Base-by-base conservation (phyloP, 2,888 invertebrate species). In the Drosophila colorata region DNA sequence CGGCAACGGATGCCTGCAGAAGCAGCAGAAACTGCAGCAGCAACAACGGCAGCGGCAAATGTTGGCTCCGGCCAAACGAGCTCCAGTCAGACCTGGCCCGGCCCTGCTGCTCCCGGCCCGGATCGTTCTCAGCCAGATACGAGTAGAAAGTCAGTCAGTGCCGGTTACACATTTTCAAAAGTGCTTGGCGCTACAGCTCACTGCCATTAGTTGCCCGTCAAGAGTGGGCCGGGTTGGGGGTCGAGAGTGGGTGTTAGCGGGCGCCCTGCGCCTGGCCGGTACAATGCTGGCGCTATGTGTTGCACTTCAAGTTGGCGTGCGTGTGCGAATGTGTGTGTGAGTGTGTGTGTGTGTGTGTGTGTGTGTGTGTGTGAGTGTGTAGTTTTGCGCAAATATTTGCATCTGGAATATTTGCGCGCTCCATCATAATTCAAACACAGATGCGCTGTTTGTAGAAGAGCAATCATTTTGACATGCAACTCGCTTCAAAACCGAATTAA, bases 341-440 rank as follows among this genome's bases (percentile, higher is more conserved):
- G 83, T 87, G 80, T 90, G 88, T 90, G 83, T 87, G 80, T 90
- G 88, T 90, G n/a, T 63, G 56, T 44, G 46, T 43, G 52, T 28
- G 40, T 35, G 60, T 55, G 47, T 20, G 57, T 55, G 78, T 78
- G 81, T 78, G 86, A 88, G 83, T 87, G 80, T 90, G 88, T 90
- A 91, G 91, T 90, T 90, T 88, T 90, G 83, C 78, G 89, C 87
- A 91, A 91, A 91, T 91, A 91, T 91, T 91, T 91, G 88, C 90
- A 80, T 87, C 90, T 90, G 88, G 90, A 91, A 91, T 91, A 91
- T 91, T 91, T 91, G 90, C 91, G 86, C 89, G 87, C 89, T 91
- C 88, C 91, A 91, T 91, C 90, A 91, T 91, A 91, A 91, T 90
- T 91, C 90, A 91, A 91, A 91, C 90, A 84, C 83, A 91, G 90